Percentiles rank a stretch among this genome's conserved stretches.
These are phyloP conservation scores for Anisognathus igniventris DNA, from an alignment of 2,797 vertebrate species.

Conservation along the genomic window DNA sequence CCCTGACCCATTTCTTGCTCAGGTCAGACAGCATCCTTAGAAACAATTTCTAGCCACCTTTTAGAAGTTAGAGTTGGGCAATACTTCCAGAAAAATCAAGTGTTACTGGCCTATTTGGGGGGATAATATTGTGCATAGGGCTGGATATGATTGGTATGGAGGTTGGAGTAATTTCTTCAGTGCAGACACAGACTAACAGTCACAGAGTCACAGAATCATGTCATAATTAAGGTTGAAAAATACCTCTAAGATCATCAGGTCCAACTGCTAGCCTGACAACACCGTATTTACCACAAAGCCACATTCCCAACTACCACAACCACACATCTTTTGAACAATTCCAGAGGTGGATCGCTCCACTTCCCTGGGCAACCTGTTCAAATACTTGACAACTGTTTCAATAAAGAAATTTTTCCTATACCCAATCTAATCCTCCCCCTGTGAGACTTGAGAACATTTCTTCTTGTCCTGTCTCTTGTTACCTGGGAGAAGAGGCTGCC, in stretches of 20 bases:
- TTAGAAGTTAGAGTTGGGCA: not conserved
- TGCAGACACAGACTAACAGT: not conserved
- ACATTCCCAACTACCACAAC: not conserved
- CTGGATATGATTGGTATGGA: not conserved
- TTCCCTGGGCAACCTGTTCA: not conserved
- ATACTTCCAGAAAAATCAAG: not conserved
- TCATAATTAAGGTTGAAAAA: not conserved
- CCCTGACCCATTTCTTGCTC: not conserved
- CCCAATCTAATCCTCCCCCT: not conserved
- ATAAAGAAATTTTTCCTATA: not conserved
- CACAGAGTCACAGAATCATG: not conserved
- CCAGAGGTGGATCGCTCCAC: not conserved
- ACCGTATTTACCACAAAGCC: not conserved
- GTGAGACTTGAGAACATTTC: not conserved
- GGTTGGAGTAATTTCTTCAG: not conserved
- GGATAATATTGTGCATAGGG: not conserved
- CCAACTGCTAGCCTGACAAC: not conserved
- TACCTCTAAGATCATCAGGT: not conserved
- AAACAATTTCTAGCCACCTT: not conserved
- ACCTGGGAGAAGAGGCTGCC: not conserved
- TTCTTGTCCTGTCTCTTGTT: not conserved
- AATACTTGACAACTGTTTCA: not conserved
- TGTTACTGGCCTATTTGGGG: not conserved
- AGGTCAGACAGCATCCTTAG: not conserved
- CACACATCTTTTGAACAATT: not conserved